phyloP scores from a whole-genome alignment of 2,797 vertebrate species.

The Microctenopoma stevenorrisi region DNA sequence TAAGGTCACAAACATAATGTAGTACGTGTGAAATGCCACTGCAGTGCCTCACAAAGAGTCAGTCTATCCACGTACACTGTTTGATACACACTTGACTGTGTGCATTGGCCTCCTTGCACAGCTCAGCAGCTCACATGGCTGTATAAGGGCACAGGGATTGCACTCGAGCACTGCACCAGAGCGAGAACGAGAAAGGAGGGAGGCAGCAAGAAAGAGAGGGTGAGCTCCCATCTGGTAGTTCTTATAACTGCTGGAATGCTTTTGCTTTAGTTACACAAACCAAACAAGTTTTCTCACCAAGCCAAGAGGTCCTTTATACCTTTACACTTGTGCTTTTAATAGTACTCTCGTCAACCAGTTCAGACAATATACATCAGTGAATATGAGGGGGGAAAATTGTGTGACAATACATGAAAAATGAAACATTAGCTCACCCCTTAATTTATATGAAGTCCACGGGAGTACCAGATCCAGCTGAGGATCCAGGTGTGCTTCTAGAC shows the following conservation, averaged over 20 bases:
- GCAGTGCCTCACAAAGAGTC: constrained; percentile 34
- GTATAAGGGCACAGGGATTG: constrained; percentile 86
- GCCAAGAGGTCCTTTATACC: constrained; percentile 68
- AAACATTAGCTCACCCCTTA: constrained; percentile 26
- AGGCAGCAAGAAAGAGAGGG: constrained; percentile 53
- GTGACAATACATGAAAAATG: constrained; percentile 18
- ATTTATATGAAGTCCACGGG: constrained; percentile 43
- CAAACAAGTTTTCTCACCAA: constrained; percentile 85
- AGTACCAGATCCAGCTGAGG: constrained; percentile 47
- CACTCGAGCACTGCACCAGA: constrained; percentile 56
- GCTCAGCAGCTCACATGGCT: constrained; percentile 82
- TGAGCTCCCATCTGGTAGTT: constrained; percentile 87
- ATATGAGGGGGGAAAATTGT: constrained; percentile 16
- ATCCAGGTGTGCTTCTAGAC: constrained; percentile 61
- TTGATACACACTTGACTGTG: constrained; percentile 37
- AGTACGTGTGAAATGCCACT: constrained; percentile 54
- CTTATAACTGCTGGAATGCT: constrained; percentile 90
- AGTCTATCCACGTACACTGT: constrained; percentile 16
- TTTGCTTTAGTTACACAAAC: constrained; percentile 90
- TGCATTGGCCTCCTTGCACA: constrained; percentile 37
- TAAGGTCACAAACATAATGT: constrained; percentile 27
- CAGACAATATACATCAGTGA: constrained; percentile 25
- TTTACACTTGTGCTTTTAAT: constrained; percentile 42
- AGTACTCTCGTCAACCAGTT: constrained; percentile 52
- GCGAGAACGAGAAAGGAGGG: constrained; percentile 57